Base-by-base conservation (phyloP, 35 echinoderm and acorn worm species). In the Heliocidaris tuberculata region DNA sequence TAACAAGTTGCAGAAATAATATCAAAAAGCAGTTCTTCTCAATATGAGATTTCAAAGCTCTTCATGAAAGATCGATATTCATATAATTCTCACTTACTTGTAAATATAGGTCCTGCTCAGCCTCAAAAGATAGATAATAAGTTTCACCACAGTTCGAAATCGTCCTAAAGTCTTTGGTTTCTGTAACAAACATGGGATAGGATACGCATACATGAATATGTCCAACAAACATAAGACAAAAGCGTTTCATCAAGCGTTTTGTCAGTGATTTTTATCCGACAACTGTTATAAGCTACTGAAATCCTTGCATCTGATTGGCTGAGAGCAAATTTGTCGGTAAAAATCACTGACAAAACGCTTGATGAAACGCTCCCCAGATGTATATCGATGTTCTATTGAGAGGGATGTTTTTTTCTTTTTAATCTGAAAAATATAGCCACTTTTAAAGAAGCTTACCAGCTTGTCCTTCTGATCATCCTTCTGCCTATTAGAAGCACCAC, bases 51-150 rank as follows among this genome's bases (percentile, higher is more conserved):
- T 56, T 56, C 52, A 56, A 12, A 56, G 35, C 35, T 42, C 35
- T 42, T 42, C 12, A 9, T 19, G 6, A 60, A 60, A 15, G 59
- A 9, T 9, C 11, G 59, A 60, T 60, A 19, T 42, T 60, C 59
- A 60, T 60, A 60, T 60, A 15, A 10, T 15, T 60, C 59, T 7
- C 59, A 94, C 95, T 96, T 94, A 96, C 95, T 93, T 86, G 49
- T 94, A 88, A 27, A 96, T 96, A 59, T 96, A 96, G 8, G 92
- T 96, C 56, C 86, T 93, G 71, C 95, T 85, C 61, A 96, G 59
- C 30, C 95, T 93, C 12, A 94, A 32, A 29, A 96, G 86, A 48
- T 94, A 86, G 32, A 96, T 42, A n/a, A 96, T 94, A 21, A 94
- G 92, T 94, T 96, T 96, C 35, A 93, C 95, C 10, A 96, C 85